These are phyloP conservation scores for Alloplasta piceator DNA, from an alignment of 2,888 invertebrate genomes.

Conservation along the genomic window DNA sequence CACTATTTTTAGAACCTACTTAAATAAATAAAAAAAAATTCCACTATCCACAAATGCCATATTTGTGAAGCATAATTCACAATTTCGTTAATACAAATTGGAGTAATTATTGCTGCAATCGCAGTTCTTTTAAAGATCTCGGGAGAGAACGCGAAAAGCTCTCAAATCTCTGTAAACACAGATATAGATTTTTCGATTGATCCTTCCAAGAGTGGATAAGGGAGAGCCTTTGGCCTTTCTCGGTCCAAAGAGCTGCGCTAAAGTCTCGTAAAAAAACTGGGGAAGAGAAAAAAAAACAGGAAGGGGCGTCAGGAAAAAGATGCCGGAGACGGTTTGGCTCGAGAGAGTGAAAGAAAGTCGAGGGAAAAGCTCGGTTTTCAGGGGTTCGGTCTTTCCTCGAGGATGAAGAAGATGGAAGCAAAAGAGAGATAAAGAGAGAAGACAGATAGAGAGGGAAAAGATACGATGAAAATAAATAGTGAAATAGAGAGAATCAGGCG, in stretches of 20 bases:
- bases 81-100: constrained; percentile 10
- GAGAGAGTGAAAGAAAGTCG: constrained; percentile 40
- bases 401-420: constrained; percentile 39
- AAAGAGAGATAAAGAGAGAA: constrained; percentile 24
- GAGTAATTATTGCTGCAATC: not conserved
- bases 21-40: too few species aligned
- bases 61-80: too few species aligned
- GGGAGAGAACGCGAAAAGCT: constrained; percentile 30
- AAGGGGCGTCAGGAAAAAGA: constrained; percentile 21
- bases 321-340: constrained; percentile 39
- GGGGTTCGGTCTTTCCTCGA: constrained; percentile 20
- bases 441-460: constrained; percentile 12
- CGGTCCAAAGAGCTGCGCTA: constrained; percentile 49
- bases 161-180: constrained; percentile 29
- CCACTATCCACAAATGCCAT: too few species aligned
- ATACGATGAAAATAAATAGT: constrained; percentile 4
- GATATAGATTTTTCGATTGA: constrained; percentile 50
- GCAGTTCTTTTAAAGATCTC: constrained; percentile 25
- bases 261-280: constrained; percentile 17
- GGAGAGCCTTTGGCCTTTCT: constrained; percentile 50
- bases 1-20: too few species aligned
- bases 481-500: constrained; percentile 22
- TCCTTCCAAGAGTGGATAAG: constrained; percentile 41
- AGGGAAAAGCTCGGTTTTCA: constrained; percentile 52
- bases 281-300: not conserved